Base-by-base conservation (phyloP, 2,888 invertebrate genomes). In the Nemotelus nigrinus region DNA sequence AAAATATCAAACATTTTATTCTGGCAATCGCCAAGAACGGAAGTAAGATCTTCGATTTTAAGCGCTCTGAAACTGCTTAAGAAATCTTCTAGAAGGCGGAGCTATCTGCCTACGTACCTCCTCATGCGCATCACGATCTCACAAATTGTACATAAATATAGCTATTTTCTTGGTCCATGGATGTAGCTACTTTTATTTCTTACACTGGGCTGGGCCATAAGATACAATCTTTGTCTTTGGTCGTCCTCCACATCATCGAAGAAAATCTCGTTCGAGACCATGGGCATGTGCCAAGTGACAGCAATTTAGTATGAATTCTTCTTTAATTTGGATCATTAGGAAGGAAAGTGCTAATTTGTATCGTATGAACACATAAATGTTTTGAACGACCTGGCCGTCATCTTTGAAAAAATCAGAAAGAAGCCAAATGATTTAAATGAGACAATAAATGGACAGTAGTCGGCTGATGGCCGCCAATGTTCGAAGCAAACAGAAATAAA, bases 271-370 rank as follows among this genome's bases (percentile, higher is more conserved):
- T 25, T 25, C 25, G 25, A 25, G 25, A 25, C 25, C 25, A 50
- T 67, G 67, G 67, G 67, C 67, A 67, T 67, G 67, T 67, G 67
- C 45, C 45, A 67, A 67, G 67, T 67, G 43, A 70, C 25, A 55
- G 70, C 70, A 70, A 70, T 70, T 70, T 55, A 55, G 70, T 67
- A 67, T 47, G 67, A 67, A 67, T 67, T 67, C 67, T 47, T 70
- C 70, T 5, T 70, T 70, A 70, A 70, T 70, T 70, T 67, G 50
- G 67, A 67, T 67, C 67, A 67, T 67, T 67, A 67, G 44, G 3
- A 41, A 41, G 58, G 63, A 48, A 74, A 74, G 57, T 60, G 74
- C 58, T 50, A 63, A 74, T 74, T 74, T 74, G 74, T 74, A 74
- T 74, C 74, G 63, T 50, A 70, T 50, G 47, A 70, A 70, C 53